phyloP scores from a whole-genome alignment of 2,888 invertebrate genomes.

The Idaea biselata region DNA sequence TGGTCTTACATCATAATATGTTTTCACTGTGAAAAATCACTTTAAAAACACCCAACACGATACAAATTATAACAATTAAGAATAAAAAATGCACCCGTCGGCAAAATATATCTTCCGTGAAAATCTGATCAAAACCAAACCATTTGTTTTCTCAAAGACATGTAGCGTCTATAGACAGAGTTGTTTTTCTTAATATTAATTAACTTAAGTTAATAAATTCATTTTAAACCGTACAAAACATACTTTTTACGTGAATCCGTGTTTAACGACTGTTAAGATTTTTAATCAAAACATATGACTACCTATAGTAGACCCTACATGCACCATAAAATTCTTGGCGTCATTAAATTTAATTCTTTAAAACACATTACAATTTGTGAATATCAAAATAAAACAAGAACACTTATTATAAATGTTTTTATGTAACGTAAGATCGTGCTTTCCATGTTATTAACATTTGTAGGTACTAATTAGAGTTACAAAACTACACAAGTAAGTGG shows the following conservation, averaged over 20 bases:
- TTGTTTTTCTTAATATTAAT: neutral
- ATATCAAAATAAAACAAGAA: slow-evolving; percentile 1
- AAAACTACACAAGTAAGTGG: neutral
- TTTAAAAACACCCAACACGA: neutral
- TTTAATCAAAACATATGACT: neutral
- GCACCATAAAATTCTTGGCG: neutral
- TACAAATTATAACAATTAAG: neutral
- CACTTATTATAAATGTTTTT: slow-evolving; percentile 1
- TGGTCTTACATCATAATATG: slow-evolving; percentile 13
- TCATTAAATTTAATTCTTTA: slow-evolving; percentile 1
- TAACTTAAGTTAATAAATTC: neutral
- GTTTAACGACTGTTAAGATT: neutral
- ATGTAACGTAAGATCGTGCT: neutral
- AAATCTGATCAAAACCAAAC: neutral
- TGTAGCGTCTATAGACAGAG: neutral
- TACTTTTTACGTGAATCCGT: neutral
- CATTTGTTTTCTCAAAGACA: neutral
- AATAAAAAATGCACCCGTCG: neutral
- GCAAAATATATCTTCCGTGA: neutral
- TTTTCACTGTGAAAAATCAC: slow-evolving; percentile 2
- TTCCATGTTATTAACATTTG: neutral
- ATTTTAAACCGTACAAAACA: neutral
- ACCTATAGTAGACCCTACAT: slow-evolving; percentile 1
- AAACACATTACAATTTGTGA: slow-evolving; percentile 1
- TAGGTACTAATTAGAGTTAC: neutral